Evolutionary conservation across 2,888 invertebrate species (phyloP).

Genomic region (Trissolcus japonicus): DNA sequence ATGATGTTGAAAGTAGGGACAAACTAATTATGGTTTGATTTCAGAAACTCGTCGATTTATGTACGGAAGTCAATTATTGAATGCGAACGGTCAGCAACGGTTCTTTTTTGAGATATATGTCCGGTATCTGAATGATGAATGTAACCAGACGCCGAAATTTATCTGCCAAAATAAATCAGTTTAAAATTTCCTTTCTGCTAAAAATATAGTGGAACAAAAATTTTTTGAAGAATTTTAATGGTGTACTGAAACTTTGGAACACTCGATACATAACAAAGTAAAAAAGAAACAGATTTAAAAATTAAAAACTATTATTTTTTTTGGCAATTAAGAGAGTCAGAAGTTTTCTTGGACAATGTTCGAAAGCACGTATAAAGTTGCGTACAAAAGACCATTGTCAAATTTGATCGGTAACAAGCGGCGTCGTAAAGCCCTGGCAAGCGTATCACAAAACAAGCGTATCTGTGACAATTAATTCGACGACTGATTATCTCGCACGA

Average conservation of each 20-base stretch:
- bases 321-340: no score
- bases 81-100: no score
- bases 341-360: no score
- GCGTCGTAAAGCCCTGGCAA: constrained; percentile 33
- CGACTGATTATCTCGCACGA: constrained; percentile 54
- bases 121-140: not conserved
- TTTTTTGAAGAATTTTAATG: no score
- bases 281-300: no score
- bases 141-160: no score
- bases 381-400: constrained; percentile 21
- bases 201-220: not conserved
- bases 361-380: constrained; percentile 7
- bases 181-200: no score
- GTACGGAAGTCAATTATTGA: not conserved
- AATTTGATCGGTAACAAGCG: constrained; percentile 45
- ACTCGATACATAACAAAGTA: no score
- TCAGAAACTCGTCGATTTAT: constrained; percentile 15
- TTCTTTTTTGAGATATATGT: no score
- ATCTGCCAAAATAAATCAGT: no score
- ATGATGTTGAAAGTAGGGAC: constrained; percentile 11
- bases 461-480: constrained; percentile 55
- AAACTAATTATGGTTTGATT: constrained; percentile 5
- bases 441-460: constrained; percentile 45
- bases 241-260: no score
- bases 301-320: no score